Conservation (phyloP, 2,888 invertebrate genomes). For the Caenorhabditis auriculariae region DNA sequence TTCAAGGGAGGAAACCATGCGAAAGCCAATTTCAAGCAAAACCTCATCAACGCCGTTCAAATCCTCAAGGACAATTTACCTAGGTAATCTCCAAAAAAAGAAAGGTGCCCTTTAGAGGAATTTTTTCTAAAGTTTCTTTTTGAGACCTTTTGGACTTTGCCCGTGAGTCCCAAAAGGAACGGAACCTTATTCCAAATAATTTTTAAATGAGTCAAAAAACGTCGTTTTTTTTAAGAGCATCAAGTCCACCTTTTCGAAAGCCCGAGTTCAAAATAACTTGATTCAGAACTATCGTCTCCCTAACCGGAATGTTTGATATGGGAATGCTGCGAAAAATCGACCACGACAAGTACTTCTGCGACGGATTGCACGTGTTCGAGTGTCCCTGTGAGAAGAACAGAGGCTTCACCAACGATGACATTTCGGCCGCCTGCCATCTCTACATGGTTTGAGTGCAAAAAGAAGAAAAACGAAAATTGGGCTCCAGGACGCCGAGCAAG, state of each 20-base stretch:
- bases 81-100: constrained; percentile 13
- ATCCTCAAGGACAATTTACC: constrained; percentile 49
- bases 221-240: too few relatives aligned
- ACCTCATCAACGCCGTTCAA: constrained; percentile 38
- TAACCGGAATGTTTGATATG: constrained; percentile 55
- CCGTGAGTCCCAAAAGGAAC: too few relatives aligned
- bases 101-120: not conserved
- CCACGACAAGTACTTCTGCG: constrained; percentile 42
- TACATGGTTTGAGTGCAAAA: constrained; percentile 31
- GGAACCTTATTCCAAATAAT: too few relatives aligned
- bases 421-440: constrained; percentile 32
- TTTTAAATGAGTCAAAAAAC: too few relatives aligned
- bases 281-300: constrained; percentile 41
- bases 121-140: not conserved
- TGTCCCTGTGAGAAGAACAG: constrained; percentile 45
- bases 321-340: constrained; percentile 46
- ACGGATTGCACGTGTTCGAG: constrained; percentile 45
- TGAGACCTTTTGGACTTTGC: too few relatives aligned
- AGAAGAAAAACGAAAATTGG: not conserved
- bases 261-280: not conserved
- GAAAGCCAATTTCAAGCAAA: constrained; percentile 31
- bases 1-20: constrained; percentile 30
- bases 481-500: constrained; percentile 27
- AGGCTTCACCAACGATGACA: constrained; percentile 37
- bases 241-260: not conserved